These are phyloP conservation scores for Potamilus streckersoni DNA, from an alignment of 1,140 invertebrate species.

Conservation along the genomic window DNA sequence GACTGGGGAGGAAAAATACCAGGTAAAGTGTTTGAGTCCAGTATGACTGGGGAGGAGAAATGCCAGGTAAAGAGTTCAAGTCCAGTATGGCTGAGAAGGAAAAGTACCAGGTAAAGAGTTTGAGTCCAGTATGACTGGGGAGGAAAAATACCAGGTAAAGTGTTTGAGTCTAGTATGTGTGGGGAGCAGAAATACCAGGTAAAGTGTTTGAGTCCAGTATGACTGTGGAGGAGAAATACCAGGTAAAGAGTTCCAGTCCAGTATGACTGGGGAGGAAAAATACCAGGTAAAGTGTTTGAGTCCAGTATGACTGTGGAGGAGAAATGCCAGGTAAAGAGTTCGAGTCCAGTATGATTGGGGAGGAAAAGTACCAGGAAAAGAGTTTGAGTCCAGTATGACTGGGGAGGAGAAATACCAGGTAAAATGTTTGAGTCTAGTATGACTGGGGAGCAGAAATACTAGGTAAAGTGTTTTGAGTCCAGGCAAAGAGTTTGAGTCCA, in stretches of 20 bases:
- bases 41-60: too few relatives aligned
- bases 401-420: too few relatives aligned
- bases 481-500: slow-evolving; percentile 88
- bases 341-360: too few relatives aligned
- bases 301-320: slow-evolving; percentile 83
- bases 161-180: too few relatives aligned
- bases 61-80: slow-evolving; percentile 91
- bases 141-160: too few relatives aligned
- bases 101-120: slow-evolving; percentile 82
- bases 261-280: too few relatives aligned
- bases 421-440: slow-evolving; percentile 88
- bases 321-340: slow-evolving; percentile 82
- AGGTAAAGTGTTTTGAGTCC: slow-evolving; percentile 93
- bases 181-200: too few relatives aligned
- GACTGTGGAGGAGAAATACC: slow-evolving; percentile 86
- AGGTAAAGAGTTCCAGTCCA: slow-evolving; percentile 77
- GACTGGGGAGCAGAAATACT: slow-evolving; percentile 86
- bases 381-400: too few relatives aligned
- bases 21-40: slow-evolving; percentile 71
- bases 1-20: slow-evolving; percentile 86
- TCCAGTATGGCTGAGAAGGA: slow-evolving; percentile 83
- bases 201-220: slow-evolving; percentile 90
- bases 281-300: slow-evolving; percentile 91
- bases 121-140: too few relatives aligned
- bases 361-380: too few relatives aligned